Evolutionary conservation across 2,113 vertebrate genomes (phyloP), one percentile per base, ranked within the genome.

Genomic region (Ciconia stormi): DNA sequence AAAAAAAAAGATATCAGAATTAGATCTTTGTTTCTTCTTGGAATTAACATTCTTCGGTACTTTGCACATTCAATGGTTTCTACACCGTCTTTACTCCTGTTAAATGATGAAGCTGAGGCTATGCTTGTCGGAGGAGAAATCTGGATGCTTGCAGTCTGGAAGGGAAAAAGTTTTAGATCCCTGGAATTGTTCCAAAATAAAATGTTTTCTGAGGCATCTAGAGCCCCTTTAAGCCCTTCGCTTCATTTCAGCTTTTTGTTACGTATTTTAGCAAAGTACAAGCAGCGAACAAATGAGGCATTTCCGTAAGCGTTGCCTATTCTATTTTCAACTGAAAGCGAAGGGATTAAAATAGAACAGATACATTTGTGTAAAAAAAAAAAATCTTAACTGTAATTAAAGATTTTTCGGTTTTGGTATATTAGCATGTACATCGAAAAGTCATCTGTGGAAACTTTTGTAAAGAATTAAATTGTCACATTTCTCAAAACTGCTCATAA

Each of bases 361-460:
- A 87, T 49, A 90, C 69, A 95, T 93, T 94, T 83, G 55, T 97
- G 95, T 97, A 95, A 89, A 94, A 86, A 96, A 76, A 38, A 77
- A 76, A 73, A 59, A 85, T 78, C 73, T 91, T 95, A 95, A 94
- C 76, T 96, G 95, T 98, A 96, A 96, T 90, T 96, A 97, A 96
- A 69, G 14, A 6, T 40, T 82, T 95, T 96, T 96, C 59, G 49
- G 90, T 95, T 98, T 98, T 96, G 94, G 97, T 97, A 89, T 93
- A 88, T 92, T 89, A 92, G 98, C 96, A 97, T 96, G 98, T 96
- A 71, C 82, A 96, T 95, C 55, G 36, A 84, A 90, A 94, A 97
- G 74, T 85, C 84, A 97, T 93, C 97, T 81, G 56, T 71, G 88
- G 91, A 93, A 95, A 96, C 53, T 98, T 98, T 97, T 98, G 96